Evolutionary conservation across 2,113 vertebrate genomes (phyloP).

Genomic region (Myodes glareolus): DNA sequence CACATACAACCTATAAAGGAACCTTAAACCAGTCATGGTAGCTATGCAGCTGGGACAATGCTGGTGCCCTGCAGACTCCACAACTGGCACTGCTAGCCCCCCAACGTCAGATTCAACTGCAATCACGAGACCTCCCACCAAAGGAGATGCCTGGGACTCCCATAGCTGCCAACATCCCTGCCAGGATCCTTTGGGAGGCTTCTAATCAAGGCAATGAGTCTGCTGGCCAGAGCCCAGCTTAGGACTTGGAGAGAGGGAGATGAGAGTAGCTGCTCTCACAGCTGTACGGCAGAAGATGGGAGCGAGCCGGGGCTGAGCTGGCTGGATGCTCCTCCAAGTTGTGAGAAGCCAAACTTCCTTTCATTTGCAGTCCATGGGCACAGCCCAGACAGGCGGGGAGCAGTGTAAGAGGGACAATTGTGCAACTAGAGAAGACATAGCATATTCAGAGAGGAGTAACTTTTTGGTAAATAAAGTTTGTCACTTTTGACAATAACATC

Average conservation of each 20-base stretch:
- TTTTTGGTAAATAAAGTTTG: neutral
- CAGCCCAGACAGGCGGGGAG: neutral
- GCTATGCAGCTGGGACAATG: neutral
- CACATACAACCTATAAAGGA: neutral
- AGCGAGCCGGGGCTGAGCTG: neutral
- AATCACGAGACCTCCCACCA: neutral
- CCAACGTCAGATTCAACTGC: neutral
- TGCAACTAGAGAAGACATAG: neutral
- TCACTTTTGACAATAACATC: too few species aligned
- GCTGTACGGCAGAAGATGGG: neutral
- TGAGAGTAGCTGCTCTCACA: neutral
- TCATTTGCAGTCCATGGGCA: neutral
- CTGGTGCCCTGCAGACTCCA: neutral
- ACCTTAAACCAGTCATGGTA: neutral
- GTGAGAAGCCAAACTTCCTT: neutral
- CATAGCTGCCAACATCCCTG: neutral
- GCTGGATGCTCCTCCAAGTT: neutral
- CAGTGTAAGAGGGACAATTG: neutral
- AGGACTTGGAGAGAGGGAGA: neutral
- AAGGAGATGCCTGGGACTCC: neutral
- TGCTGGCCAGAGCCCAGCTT: too few species aligned
- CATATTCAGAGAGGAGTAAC: neutral
- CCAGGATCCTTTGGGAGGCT: neutral
- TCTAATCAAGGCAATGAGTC: neutral
- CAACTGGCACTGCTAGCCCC: neutral